Conservation (phyloP, 2,113 vertebrate genomes). For the Megaptera novaeangliae region DNA sequence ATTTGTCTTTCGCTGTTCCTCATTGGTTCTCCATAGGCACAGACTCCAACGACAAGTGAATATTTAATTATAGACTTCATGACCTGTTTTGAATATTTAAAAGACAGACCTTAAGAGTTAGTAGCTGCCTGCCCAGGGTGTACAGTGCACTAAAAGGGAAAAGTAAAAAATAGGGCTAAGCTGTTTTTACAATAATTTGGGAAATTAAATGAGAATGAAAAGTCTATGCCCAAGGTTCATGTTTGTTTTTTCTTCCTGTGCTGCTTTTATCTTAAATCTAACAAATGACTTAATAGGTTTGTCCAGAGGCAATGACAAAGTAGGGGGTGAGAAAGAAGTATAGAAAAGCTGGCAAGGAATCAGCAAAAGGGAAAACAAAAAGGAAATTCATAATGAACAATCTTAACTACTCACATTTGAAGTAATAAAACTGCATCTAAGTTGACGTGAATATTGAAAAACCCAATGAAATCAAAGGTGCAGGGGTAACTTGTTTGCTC, state of each 20-base stretch:
- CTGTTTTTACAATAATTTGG: conserved; percentile 56
- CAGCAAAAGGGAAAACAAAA: background rate
- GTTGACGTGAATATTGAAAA: background rate
- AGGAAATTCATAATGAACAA: background rate
- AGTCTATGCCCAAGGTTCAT: background rate
- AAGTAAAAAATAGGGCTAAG: conserved; percentile 26
- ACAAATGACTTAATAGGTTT: conserved; percentile 39
- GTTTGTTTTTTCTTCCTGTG: conserved; percentile 21
- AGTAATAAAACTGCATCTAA: background rate
- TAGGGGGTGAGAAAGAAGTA: background rate
- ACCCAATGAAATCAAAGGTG: background rate
- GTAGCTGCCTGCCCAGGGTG: background rate
- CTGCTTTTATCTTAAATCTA: conserved; percentile 51
- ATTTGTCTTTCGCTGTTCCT: background rate
- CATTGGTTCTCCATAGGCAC: background rate
- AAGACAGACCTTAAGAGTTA: conserved; percentile 29
- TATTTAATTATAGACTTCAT: conserved; percentile 42
- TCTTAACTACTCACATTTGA: background rate
- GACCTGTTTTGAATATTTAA: conserved; percentile 66
- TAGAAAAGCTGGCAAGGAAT: background rate
- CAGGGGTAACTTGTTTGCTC: background rate
- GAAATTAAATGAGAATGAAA: conserved; percentile 46
- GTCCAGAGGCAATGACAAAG: conserved; percentile 11
- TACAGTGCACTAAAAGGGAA: background rate
- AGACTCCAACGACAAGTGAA: background rate